Percentiles rank a stretch among this genome's conserved stretches.
Evolutionary conservation across 2,797 vertebrate genomes (phyloP).

Genomic region (Dermochelys coriacea): DNA sequence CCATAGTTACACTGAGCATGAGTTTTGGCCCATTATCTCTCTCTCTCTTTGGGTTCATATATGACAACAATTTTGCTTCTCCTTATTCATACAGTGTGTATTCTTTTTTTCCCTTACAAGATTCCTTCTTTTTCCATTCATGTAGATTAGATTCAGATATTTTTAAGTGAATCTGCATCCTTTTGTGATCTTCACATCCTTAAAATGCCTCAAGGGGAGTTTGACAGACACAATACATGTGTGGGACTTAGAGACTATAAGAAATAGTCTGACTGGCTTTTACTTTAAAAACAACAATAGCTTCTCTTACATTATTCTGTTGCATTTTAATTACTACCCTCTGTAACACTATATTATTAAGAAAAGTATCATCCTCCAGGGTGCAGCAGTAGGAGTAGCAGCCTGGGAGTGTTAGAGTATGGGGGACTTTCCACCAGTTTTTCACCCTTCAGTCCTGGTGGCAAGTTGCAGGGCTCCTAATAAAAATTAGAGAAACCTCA

Average conservation of each 20-base stretch:
- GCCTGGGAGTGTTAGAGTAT: not conserved
- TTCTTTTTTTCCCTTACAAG: conserved; percentile 24
- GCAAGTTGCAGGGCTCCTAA: not conserved
- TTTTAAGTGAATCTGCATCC: conserved; percentile 56
- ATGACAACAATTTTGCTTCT: conserved; percentile 13
- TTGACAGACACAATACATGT: conserved; percentile 36
- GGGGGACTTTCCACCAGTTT: not conserved
- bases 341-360: not conserved
- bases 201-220: conserved; percentile 47
- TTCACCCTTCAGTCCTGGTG: not conserved
- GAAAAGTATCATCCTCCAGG: conserved; percentile 24
- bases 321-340: not conserved
- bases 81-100: not conserved
- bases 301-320: conserved; percentile 46
- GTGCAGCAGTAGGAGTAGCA: not conserved
- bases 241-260: conserved; percentile 41
- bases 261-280: conserved; percentile 39
- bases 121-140: conserved; percentile 58
- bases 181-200: conserved; percentile 38
- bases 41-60: not conserved
- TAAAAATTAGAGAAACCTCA: not conserved
- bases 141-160: conserved; percentile 62
- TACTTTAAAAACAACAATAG: not conserved
- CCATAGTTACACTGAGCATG: not conserved
- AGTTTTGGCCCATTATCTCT: not conserved